Evolutionary conservation across 1,140 invertebrate species (phyloP).

Genomic region (Drosophila subobscura): DNA sequence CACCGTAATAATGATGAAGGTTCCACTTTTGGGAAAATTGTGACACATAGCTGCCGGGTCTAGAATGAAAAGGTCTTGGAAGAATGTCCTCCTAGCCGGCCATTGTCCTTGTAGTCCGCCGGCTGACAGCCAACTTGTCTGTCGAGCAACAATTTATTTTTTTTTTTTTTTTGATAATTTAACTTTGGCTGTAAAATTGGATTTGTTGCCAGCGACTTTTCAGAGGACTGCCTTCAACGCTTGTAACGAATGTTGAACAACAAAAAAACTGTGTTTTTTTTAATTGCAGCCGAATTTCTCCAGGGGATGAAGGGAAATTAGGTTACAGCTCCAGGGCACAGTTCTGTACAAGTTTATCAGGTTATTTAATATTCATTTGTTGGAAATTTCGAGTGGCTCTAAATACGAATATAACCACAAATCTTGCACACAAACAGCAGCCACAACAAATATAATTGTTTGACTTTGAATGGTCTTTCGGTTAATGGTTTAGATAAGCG

Average conservation of each 20-base stretch:
- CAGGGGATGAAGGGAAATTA: background rate
- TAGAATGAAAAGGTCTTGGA: constrained; percentile 7
- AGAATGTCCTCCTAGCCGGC: constrained; percentile 13
- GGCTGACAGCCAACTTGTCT: constrained; percentile 40
- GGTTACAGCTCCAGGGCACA: constrained; percentile 15
- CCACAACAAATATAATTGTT: constrained; percentile 16
- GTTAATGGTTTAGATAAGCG: constrained; percentile 32
- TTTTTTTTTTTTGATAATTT: constrained; percentile 56
- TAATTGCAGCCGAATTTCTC: constrained; percentile 35
- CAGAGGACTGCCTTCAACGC: constrained; percentile 44
- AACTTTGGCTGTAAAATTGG: constrained; percentile 54
- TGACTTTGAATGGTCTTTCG: constrained; percentile 22
- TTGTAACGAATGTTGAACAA: constrained; percentile 48
- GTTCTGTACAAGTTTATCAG: constrained; percentile 34
- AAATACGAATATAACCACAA: background rate
- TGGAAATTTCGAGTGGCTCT: constrained; percentile 4
- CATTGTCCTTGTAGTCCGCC: constrained; percentile 27
- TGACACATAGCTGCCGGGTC: constrained; percentile 68
- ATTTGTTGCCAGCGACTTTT: constrained; percentile 56
- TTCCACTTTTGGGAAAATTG: constrained; percentile 41
- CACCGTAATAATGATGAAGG: constrained; percentile 62
- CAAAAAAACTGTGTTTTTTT: constrained; percentile 40
- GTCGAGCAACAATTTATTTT: constrained; percentile 55
- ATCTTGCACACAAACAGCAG: constrained; percentile 15
- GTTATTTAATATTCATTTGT: constrained; percentile 51